Evolutionary conservation across 2,888 invertebrate genomes (phyloP).

Genomic region (Cephus pulcher): DNA sequence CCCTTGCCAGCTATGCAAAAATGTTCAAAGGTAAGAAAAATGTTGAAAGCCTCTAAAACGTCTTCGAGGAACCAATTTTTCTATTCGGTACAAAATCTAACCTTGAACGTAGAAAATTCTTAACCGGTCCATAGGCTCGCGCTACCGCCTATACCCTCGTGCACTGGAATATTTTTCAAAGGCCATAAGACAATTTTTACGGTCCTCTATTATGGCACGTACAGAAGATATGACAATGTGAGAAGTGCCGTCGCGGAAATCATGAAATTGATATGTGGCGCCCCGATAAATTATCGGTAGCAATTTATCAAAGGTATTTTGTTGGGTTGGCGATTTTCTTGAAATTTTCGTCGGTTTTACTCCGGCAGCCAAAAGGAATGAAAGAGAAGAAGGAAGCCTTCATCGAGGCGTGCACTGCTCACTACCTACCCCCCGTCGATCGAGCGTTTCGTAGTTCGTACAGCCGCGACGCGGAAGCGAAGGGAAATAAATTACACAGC

Average conservation of each 20-base stretch:
- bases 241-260: constrained; percentile 38
- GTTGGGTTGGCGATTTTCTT: constrained; percentile 55
- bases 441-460: constrained; percentile 52
- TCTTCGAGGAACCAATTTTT: neutral
- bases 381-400: constrained; percentile 33
- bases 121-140: neutral
- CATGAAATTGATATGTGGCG: constrained; percentile 43
- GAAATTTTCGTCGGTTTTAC: constrained; percentile 52
- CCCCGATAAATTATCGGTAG: constrained; percentile 51
- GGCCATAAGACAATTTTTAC: neutral
- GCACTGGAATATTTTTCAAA: neutral
- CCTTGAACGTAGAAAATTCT: neutral
- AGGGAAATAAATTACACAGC: constrained; percentile 60
- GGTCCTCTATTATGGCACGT: neutral
- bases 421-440: constrained; percentile 53
- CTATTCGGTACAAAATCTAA: neutral
- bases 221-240: neutral
- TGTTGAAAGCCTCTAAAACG: neutral
- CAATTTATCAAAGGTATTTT: constrained; percentile 53
- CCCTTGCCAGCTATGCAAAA: neutral
- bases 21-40: neutral
- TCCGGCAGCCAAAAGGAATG: constrained; percentile 24
- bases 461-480: constrained; percentile 61
- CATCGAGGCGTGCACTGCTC: constrained; percentile 42
- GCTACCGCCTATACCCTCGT: neutral